These are phyloP conservation scores for Ondatra zibethicus DNA, from an alignment of 2,113 vertebrate genomes.

Conservation along the genomic window DNA sequence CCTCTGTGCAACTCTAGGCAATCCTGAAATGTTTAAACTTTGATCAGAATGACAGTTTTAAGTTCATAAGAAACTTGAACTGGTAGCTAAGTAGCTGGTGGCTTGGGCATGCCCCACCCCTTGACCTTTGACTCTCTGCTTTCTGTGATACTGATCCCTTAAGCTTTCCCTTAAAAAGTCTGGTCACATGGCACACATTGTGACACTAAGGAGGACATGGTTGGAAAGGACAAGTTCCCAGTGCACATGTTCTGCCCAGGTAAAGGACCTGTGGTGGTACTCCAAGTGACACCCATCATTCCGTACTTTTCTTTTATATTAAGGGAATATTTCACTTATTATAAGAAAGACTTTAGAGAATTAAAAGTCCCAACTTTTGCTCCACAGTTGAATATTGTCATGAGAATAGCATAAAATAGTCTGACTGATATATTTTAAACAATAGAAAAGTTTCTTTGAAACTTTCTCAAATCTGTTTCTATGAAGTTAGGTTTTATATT, in stretches of 20 bases:
- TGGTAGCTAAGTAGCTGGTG: conserved; percentile 81
- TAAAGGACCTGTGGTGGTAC: neutral
- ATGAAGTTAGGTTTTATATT: neutral
- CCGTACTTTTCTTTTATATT: neutral
- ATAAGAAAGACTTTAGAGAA: neutral
- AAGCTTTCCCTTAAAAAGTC: conserved; percentile 69
- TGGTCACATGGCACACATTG: neutral
- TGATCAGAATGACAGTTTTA: conserved; percentile 84
- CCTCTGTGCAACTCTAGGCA: conserved; percentile 68
- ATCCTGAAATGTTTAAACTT: conserved; percentile 77
- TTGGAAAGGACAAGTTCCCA: conserved; percentile 5
- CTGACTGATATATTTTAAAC: neutral
- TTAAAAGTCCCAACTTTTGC: neutral
- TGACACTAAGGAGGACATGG: conserved; percentile 44
- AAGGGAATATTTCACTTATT: neutral
- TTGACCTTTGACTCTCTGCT: conserved; percentile 55
- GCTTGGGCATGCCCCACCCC: conserved; percentile 65
- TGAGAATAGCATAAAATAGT: neutral
- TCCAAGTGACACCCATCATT: neutral
- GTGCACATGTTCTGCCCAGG: neutral
- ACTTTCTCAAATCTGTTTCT: neutral
- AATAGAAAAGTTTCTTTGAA: neutral
- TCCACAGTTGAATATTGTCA: neutral
- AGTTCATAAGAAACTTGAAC: conserved; percentile 81
- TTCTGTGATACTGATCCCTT: conserved; percentile 73